Conservation (phyloP, 2,113 vertebrate genomes). For the Brevimyrus niger region DNA sequence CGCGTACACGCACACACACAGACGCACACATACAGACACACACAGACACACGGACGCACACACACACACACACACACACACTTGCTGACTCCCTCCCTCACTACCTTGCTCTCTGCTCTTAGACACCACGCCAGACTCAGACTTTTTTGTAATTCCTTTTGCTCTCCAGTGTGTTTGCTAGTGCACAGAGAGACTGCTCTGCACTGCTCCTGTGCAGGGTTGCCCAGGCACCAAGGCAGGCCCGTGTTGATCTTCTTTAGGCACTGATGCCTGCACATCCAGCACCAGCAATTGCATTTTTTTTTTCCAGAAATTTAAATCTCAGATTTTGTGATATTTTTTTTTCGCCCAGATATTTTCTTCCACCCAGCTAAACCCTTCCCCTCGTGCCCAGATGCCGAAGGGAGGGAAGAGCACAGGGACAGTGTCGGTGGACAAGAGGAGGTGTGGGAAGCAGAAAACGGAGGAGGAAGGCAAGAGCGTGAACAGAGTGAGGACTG, state of each 20-base stretch:
- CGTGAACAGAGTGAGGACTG: slow-evolving; percentile 47
- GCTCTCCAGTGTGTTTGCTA: slow-evolving; percentile 33
- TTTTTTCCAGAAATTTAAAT: background rate
- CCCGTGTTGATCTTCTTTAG: slow-evolving; percentile 25
- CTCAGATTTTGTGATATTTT: slow-evolving; percentile 12
- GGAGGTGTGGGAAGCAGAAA: slow-evolving; percentile 39
- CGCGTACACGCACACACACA: background rate
- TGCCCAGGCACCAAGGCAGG: slow-evolving; percentile 31
- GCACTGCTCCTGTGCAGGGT: slow-evolving; percentile 25
- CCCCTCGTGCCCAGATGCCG: background rate
- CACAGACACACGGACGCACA: background rate
- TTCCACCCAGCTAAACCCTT: slow-evolving; percentile 5
- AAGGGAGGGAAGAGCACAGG: slow-evolving; percentile 33
- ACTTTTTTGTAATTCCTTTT: slow-evolving; percentile 20
- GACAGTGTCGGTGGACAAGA: slow-evolving; percentile 38
- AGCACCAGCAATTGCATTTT: background rate
- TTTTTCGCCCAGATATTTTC: slow-evolving; percentile 41
- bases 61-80: background rate
- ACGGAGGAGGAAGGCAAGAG: slow-evolving; percentile 32
- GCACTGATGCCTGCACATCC: slow-evolving; percentile 29
- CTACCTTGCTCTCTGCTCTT: slow-evolving; percentile 20
- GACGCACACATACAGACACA: slow-evolving; percentile 2
- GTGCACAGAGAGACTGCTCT: slow-evolving; percentile 40
- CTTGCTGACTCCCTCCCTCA: slow-evolving; percentile 18
- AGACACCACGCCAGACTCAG: background rate